Percentiles rank a stretch among this genome's conserved stretches.
phyloP scores from a whole-genome alignment of 2,888 invertebrate species.

The Caenorhabditis angaria region DNA sequence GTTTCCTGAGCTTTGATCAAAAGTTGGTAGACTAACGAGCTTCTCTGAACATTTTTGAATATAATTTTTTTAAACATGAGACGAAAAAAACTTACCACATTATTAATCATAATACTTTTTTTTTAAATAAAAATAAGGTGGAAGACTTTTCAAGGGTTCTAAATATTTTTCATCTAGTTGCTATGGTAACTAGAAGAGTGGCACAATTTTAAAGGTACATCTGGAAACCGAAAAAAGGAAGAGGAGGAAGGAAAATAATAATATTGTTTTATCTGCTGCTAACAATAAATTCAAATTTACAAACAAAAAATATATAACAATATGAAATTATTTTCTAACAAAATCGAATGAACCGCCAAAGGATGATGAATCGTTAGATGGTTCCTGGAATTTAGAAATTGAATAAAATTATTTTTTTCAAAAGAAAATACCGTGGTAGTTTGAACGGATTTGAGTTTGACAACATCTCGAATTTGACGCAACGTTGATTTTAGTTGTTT shows the following conservation, averaged over 20 bases:
- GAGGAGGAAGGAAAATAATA: too few species aligned
- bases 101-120: not conserved
- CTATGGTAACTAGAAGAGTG: not conserved
- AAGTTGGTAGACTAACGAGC: slow-evolving; percentile 49
- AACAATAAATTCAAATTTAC: not conserved
- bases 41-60: too few species aligned
- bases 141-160: not conserved
- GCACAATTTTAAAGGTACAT: not conserved
- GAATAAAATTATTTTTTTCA: too few species aligned
- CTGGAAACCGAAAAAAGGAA: too few species aligned
- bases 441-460: slow-evolving; percentile 20
- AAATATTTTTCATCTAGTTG: slow-evolving; percentile 15
- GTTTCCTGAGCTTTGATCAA: slow-evolving; percentile 35
- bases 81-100: slow-evolving; percentile 1
- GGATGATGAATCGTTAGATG: not conserved
- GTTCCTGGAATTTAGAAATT: slow-evolving; percentile 1
- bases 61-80: too few species aligned
- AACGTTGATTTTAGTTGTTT: slow-evolving; percentile 30
- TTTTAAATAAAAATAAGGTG: not conserved
- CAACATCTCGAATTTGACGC: slow-evolving; percentile 29
- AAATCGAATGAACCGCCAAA: not conserved
- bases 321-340: slow-evolving; percentile 7
- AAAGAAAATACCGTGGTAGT: slow-evolving; percentile 6
- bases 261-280: too few species aligned
- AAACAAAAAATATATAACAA: not conserved